These are phyloP conservation scores for Monochamus alternatus DNA, from an alignment of 2,888 invertebrate genomes.

Conservation along the genomic window DNA sequence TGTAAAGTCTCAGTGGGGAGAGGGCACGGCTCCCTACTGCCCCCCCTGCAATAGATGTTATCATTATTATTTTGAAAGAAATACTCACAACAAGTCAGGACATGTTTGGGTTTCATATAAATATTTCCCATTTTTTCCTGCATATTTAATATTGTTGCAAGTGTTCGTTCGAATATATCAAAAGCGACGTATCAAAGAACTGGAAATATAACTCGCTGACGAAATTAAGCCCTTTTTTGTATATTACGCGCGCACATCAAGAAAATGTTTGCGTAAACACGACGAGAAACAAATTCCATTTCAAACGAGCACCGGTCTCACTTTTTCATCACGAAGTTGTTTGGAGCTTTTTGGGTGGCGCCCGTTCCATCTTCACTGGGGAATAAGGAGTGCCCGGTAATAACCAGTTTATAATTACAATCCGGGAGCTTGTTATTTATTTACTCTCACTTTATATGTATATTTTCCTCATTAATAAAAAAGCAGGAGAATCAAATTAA, in stretches of 20 bases:
- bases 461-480: slow-evolving; percentile 27
- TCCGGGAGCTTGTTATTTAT: not conserved
- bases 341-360: not conserved
- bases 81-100: too few species aligned
- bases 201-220: too few species aligned
- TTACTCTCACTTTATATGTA: not conserved
- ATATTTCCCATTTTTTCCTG: not conserved
- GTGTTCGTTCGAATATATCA: too few species aligned
- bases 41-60: too few species aligned
- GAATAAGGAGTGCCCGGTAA: not conserved
- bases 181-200: too few species aligned
- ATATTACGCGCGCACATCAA: not conserved
- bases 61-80: too few species aligned
- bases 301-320: not conserved
- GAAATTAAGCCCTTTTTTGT: too few species aligned
- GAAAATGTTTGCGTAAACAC: not conserved
- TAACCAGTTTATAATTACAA: slow-evolving; percentile 15
- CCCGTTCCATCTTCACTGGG: slow-evolving; percentile 2
- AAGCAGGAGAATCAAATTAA: not conserved
- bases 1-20: too few species aligned
- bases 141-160: not conserved
- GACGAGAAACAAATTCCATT: not conserved
- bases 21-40: too few species aligned
- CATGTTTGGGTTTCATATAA: too few species aligned
- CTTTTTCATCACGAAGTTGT: slow-evolving; percentile 2